These are phyloP conservation scores for Delia radicum DNA, from an alignment of 1,140 invertebrate species.

Conservation along the genomic window DNA sequence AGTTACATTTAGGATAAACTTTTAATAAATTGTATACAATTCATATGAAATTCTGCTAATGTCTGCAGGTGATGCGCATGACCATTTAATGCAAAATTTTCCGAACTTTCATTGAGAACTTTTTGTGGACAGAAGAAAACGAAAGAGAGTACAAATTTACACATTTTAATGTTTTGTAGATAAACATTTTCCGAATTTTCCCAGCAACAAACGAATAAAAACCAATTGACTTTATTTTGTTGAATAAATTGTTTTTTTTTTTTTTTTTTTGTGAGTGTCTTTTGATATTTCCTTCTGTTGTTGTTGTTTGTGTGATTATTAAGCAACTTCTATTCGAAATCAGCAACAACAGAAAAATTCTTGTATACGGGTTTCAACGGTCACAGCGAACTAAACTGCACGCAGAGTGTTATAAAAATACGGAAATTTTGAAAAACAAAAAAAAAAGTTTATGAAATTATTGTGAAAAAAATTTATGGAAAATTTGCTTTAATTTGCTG, in stretches of 20 bases:
- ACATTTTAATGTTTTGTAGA: background rate
- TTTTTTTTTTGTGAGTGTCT: background rate
- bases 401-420: constrained; percentile 3
- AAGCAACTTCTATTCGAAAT: constrained; percentile 25
- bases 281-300: background rate
- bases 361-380: constrained; percentile 24
- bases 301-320: constrained; percentile 15
- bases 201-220: constrained; percentile 5
- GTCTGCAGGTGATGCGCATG: background rate
- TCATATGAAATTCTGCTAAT: too few relatives aligned
- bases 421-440: background rate
- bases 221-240: background rate
- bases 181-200: constrained; percentile 15
- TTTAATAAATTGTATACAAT: too few relatives aligned
- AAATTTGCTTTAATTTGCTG: background rate
- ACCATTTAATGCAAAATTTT: background rate
- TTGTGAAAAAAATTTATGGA: background rate
- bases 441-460: background rate
- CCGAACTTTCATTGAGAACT: background rate
- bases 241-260: background rate
- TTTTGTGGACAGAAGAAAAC: background rate
- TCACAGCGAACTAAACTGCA: constrained; percentile 21
- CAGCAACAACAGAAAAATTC: constrained; percentile 24
- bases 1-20: too few relatives aligned
- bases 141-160: background rate